phyloP scores from a whole-genome alignment of 2,888 invertebrate species.

The Apamea monoglypha region DNA sequence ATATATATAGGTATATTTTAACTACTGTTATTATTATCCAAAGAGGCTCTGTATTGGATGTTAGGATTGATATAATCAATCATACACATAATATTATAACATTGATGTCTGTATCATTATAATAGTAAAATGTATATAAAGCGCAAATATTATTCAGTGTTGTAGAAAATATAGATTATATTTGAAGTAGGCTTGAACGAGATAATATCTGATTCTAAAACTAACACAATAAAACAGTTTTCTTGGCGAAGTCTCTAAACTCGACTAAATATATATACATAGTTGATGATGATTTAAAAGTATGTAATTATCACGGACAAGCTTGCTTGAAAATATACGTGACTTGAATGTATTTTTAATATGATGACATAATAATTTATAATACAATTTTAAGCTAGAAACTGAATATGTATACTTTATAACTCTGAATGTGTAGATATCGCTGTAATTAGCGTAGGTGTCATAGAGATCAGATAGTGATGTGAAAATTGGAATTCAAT shows the following conservation, averaged over 20 bases:
- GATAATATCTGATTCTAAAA: slow-evolving; percentile 18
- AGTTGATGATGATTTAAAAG: slow-evolving; percentile 18
- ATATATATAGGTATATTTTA: too few relatives aligned
- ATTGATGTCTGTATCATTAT: slow-evolving; percentile 36
- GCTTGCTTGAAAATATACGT: slow-evolving; percentile 35
- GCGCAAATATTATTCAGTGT: slow-evolving; percentile 17
- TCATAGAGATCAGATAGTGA: slow-evolving; percentile 5
- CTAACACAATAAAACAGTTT: slow-evolving; percentile 27
- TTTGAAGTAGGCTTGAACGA: slow-evolving; percentile 42
- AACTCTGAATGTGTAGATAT: slow-evolving; percentile 45
- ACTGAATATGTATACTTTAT: slow-evolving; percentile 33
- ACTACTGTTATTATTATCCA: slow-evolving; percentile 12
- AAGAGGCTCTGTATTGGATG: slow-evolving; percentile 16
- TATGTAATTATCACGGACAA: slow-evolving; percentile 19
- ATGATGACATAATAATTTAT: slow-evolving; percentile 34
- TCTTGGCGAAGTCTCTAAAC: slow-evolving; percentile 5
- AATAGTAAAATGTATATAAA: slow-evolving; percentile 10
- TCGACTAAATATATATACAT: slow-evolving; percentile 13
- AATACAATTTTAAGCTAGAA: slow-evolving; percentile 25
- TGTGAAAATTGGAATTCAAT: slow-evolving; percentile 41
- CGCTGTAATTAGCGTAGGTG: slow-evolving; percentile 1
- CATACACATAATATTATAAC: slow-evolving; percentile 19
- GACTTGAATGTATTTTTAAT: slow-evolving; percentile 27
- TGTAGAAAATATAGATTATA: slow-evolving; percentile 17
- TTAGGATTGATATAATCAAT: slow-evolving; percentile 40